Percentiles rank a stretch among this genome's conserved stretches.
These are phyloP conservation scores for Clanis bilineata DNA, from an alignment of 2,888 invertebrate species.

Conservation along the genomic window DNA sequence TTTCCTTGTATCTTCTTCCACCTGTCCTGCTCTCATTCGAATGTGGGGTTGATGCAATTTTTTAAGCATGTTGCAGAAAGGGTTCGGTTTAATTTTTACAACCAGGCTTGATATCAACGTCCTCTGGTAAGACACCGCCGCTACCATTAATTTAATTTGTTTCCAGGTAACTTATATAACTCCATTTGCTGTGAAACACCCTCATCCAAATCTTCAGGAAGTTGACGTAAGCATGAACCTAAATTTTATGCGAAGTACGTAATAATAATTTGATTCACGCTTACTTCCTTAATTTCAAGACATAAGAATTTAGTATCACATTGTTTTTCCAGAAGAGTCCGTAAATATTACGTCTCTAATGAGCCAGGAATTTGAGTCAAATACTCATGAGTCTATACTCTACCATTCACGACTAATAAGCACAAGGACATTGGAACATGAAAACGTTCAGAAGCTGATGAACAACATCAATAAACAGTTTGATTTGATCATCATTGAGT, in stretches of 20 bases:
- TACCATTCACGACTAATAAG: background rate
- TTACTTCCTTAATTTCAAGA: background rate
- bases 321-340: background rate
- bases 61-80: too few relatives aligned
- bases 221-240: conserved; percentile 19
- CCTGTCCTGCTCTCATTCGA: too few relatives aligned
- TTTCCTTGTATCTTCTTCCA: too few relatives aligned
- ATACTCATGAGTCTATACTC: background rate
- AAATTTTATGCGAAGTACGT: conserved; percentile 16
- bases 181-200: conserved; percentile 17
- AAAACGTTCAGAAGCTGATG: conserved; percentile 28
- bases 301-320: too few relatives aligned
- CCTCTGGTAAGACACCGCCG: too few relatives aligned
- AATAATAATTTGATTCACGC: background rate
- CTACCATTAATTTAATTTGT: too few relatives aligned
- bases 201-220: conserved; percentile 22
- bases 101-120: too few relatives aligned
- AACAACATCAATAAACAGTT: conserved; percentile 27
- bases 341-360: background rate
- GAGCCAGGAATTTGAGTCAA: background rate
- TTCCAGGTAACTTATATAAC: conserved; percentile 28
- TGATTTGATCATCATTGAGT: conserved; percentile 34
- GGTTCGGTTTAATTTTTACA: too few relatives aligned
- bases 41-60: too few relatives aligned
- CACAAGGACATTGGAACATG: conserved; percentile 5